These are phyloP conservation scores for Frankliniella intonsa DNA, from an alignment of 2,888 invertebrate species.

Conservation along the genomic window DNA sequence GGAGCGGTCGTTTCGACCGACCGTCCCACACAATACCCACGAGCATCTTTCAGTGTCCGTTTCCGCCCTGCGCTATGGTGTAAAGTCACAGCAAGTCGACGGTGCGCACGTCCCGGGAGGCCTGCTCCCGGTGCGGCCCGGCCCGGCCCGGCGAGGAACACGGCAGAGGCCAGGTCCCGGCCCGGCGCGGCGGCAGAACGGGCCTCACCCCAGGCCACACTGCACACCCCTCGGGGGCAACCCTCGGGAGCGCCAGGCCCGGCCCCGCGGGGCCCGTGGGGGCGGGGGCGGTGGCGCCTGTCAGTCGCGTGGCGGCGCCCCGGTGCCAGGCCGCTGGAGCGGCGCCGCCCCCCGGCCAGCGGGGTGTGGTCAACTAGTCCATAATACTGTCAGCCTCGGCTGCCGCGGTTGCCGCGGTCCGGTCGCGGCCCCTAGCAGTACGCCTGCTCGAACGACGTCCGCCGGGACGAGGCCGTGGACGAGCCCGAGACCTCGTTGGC, in stretches of 20 bases:
- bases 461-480: neutral
- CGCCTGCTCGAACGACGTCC: constrained; percentile 17
- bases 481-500: constrained; percentile 6
- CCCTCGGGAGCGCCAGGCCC: constrained; percentile 29
- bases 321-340: neutral
- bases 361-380: neutral
- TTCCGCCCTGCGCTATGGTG: too few relatives aligned
- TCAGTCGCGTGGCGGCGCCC: neutral
- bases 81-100: too few relatives aligned
- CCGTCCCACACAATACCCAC: too few relatives aligned
- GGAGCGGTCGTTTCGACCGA: too few relatives aligned
- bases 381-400: constrained; percentile 8
- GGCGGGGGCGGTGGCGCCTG: constrained; percentile 20
- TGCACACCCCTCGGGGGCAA: too few relatives aligned
- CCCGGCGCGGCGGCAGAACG: neutral
- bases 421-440: constrained; percentile 3
- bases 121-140: too few relatives aligned
- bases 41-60: too few relatives aligned
- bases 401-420: neutral
- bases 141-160: too few relatives aligned
- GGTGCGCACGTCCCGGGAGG: too few relatives aligned
- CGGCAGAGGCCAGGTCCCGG: neutral
- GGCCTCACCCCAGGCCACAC: too few relatives aligned
- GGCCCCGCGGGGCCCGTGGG: constrained; percentile 31
- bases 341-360: neutral